Conservation (phyloP, 2,113 vertebrate species). For the Cervus canadensis region DNA sequence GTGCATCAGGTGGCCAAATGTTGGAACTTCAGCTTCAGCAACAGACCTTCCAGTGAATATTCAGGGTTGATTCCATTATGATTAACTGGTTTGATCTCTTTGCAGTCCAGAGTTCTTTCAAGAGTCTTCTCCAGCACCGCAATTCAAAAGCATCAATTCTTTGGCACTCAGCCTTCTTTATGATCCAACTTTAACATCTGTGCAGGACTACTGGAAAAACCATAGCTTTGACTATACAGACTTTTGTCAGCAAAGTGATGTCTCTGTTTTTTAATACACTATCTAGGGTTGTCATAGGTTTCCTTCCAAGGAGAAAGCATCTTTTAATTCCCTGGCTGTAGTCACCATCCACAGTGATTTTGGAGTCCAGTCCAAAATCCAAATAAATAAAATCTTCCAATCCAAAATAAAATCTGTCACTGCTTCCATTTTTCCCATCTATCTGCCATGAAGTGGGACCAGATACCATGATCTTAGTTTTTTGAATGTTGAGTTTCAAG, state of each 20-base stretch:
- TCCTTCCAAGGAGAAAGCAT: background rate
- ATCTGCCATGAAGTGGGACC: background rate
- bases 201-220: background rate
- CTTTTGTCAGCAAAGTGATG: background rate
- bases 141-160: background rate
- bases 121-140: background rate
- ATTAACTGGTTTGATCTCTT: background rate
- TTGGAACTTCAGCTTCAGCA: background rate
- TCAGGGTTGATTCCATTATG: background rate
- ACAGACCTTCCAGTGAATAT: background rate
- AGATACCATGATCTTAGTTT: background rate
- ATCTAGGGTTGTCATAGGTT: background rate
- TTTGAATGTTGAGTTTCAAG: background rate
- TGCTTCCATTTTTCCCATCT: background rate
- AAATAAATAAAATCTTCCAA: background rate
- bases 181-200: background rate
- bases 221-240: background rate
- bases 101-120: background rate
- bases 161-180: background rate
- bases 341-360: background rate
- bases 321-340: background rate
- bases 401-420: background rate
- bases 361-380: background rate
- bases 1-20: background rate
- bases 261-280: background rate